Conservation (phyloP, 2,797 vertebrate genomes). For the Decapterus maruadsi region DNA sequence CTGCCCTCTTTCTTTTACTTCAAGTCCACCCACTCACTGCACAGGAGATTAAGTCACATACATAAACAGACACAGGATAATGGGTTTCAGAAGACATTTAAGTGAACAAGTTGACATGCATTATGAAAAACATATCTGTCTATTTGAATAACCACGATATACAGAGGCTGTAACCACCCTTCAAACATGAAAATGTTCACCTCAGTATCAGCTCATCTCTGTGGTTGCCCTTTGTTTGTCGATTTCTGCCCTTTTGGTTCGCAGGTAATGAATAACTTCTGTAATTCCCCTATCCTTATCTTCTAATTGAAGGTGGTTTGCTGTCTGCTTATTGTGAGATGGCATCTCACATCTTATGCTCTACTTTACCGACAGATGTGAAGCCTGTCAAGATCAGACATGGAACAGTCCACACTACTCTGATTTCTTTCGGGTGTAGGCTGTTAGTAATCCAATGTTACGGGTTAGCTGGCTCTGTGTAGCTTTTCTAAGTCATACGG, state of each 20-base stretch:
- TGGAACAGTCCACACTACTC: not conserved
- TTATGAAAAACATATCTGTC: constrained; percentile 4
- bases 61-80: not conserved
- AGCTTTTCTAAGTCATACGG: not conserved
- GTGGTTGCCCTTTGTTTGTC: constrained; percentile 4
- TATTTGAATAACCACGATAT: not conserved
- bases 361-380: not conserved
- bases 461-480: not conserved
- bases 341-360: not conserved
- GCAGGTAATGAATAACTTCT: constrained; percentile 32
- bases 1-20: constrained; percentile 37
- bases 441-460: not conserved
- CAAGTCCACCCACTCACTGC: constrained; percentile 31
- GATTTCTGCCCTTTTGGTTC: constrained; percentile 23
- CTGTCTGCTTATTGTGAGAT: constrained; percentile 2
- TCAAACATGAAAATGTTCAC: constrained; percentile 1
- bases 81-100: constrained; percentile 4
- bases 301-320: not conserved
- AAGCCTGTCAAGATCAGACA: not conserved
- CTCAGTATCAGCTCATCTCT: not conserved
- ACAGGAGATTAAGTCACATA: constrained; percentile 1
- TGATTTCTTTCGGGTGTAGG: not conserved
- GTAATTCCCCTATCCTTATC: constrained; percentile 22
- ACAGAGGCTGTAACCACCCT: constrained; percentile 5
- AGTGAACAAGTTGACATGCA: constrained; percentile 8